Evolutionary conservation across 2,888 invertebrate genomes (phyloP), one percentile per base, ranked within the genome.

Genomic region (Tetramorium bicarinatum): DNA sequence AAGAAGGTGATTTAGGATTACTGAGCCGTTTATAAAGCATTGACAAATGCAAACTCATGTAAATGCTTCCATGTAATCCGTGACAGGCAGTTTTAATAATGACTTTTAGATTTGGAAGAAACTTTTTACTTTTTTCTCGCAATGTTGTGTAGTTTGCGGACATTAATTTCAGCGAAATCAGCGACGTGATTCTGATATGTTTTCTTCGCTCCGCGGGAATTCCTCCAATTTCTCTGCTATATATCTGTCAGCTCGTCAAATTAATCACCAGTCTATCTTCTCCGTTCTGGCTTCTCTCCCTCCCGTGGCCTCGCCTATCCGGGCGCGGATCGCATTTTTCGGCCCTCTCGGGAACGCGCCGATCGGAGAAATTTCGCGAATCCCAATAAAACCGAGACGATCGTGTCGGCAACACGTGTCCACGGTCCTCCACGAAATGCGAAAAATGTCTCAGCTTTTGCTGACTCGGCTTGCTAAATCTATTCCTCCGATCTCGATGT

Each of bases 361-460:
- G 91, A 88, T 91, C 89, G 88, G 79, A 92, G 91, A 93, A 93
- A 93, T 94, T 92, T 92, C 88, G 91, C 90, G 91, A 92, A 93
- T 94, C 88, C 92, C 89, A 93, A 94, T 92, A 93, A 93, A 93
- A 94, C 90, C 85, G 83, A 85, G 82, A 85, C 86, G 86, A 89
- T 86, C 89, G 92, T 92, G 92, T 92, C 92, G 91, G 91, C 91
- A 92, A 93, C 94, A 93, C 93, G 94, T 94, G 94, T 94, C 93
- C 91, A 89, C 80, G 85, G 54, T 62, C 75, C 74, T 82, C 84
- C 89, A 90, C 90, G 90, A 93, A 94, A 94, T 93, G 92, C 93
- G 91, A 93, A 92, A 93, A 93, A 94, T 93, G 93, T 91, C 90
- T 81, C 83, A 41, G 72, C 84, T 80, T 54, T 54, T 47, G 66